Percentiles rank a stretch among this genome's conserved stretches.
phyloP scores from a whole-genome alignment of 2,888 invertebrate genomes.

The Bombyx huttoni region DNA sequence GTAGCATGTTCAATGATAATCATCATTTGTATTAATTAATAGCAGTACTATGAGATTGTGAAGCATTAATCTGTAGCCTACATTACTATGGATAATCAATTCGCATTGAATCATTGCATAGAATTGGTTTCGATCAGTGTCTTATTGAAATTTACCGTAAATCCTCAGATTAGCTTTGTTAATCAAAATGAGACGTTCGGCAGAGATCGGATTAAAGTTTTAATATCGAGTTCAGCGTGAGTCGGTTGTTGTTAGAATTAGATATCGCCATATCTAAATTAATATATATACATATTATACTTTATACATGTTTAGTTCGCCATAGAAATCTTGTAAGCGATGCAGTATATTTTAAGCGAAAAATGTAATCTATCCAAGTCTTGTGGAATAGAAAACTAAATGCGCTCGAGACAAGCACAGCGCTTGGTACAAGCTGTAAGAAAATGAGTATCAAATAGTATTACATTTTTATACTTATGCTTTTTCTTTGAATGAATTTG shows the following conservation, averaged over 20 bases:
- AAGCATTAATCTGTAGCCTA: neutral
- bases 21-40: neutral
- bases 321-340: constrained; percentile 6
- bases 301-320: neutral
- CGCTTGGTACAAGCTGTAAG: neutral
- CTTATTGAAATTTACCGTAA: neutral
- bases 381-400: constrained; percentile 13
- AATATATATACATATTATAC: no score
- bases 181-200: no score
- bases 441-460: neutral
- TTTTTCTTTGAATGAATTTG: no score
- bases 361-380: constrained; percentile 12
- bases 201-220: no score
- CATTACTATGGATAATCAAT: neutral
- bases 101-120: no score
- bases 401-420: constrained; percentile 4
- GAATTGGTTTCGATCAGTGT: neutral
- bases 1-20: neutral
- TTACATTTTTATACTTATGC: neutral
- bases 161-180: no score
- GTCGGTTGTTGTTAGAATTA: no score
- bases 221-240: no score
- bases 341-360: constrained; percentile 9
- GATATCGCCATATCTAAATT: no score
- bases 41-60: neutral